phyloP scores from a whole-genome alignment of 2,797 vertebrate species.

The Hemitrygon akajei region DNA sequence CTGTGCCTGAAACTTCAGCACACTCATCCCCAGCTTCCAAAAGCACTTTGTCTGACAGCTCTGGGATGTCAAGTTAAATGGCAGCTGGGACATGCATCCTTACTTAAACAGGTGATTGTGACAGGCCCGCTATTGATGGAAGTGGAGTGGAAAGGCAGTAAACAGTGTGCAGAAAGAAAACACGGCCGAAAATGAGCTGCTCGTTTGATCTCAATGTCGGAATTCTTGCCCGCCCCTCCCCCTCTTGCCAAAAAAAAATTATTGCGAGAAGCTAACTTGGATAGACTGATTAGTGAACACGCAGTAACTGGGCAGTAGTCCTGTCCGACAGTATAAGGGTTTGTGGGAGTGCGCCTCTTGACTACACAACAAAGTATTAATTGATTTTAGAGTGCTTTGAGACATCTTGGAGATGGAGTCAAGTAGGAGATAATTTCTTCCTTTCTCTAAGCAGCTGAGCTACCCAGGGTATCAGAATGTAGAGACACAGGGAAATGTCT shows the following conservation, averaged over 20 bases:
- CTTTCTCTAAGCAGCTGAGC: not conserved
- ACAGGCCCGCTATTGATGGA: slow-evolving; percentile 36
- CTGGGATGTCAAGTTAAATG: slow-evolving; percentile 30
- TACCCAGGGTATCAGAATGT: not conserved
- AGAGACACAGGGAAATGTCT: no score
- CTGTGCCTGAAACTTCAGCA: not conserved
- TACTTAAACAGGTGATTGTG: not conserved
- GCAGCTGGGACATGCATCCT: slow-evolving; percentile 4
- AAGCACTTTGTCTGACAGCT: slow-evolving; percentile 37
- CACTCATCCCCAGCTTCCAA: slow-evolving; percentile 39
- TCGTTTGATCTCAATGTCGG: not conserved
- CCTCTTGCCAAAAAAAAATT: not conserved
- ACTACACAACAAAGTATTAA: not conserved
- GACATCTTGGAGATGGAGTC: not conserved
- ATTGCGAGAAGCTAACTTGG: not conserved
- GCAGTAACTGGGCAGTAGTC: not conserved
- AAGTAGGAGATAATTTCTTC: not conserved
- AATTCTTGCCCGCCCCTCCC: not conserved
- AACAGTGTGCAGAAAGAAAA: slow-evolving; percentile 14
- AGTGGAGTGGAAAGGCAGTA: slow-evolving; percentile 6
- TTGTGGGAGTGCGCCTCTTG: not conserved
- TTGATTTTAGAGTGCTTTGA: not conserved
- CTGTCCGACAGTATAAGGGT: not conserved
- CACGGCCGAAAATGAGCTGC: not conserved
- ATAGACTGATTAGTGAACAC: not conserved